These are phyloP conservation scores for Gasterosteus nipponicus DNA, from an alignment of 2,113 vertebrate species.

Conservation along the genomic window DNA sequence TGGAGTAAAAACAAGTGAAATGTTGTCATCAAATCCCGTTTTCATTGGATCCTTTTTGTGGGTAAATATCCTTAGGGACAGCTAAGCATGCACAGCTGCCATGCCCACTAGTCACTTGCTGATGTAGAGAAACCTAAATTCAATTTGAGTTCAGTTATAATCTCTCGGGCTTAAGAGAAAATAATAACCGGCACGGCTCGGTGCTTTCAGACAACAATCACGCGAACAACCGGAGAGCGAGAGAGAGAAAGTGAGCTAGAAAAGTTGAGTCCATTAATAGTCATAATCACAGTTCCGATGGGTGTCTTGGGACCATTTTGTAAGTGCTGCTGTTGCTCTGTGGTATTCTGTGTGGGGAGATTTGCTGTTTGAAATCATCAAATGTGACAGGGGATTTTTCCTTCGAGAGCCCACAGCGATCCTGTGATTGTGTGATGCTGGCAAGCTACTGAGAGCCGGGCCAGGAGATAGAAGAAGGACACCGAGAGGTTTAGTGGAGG, in stretches of 20 bases:
- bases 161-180: conserved; percentile 2
- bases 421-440: conserved; percentile 40
- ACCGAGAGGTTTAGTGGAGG: conserved; percentile 37
- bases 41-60: background rate
- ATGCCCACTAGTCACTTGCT: background rate
- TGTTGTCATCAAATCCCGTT: conserved; percentile 22
- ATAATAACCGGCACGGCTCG: conserved; percentile 26
- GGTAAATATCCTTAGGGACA: conserved; percentile 21
- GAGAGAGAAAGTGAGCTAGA: background rate
- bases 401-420: conserved; percentile 33
- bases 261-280: background rate
- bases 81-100: conserved; percentile 17
- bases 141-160: conserved; percentile 26
- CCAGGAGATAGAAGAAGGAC: conserved; percentile 43
- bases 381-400: conserved; percentile 56
- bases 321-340: conserved; percentile 31
- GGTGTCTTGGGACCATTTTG: conserved; percentile 8
- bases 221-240: conserved; percentile 1
- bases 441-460: conserved; percentile 46
- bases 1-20: conserved; percentile 5
- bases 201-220: conserved; percentile 19
- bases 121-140: conserved; percentile 25
- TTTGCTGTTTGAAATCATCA: conserved; percentile 53
- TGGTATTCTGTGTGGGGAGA: conserved; percentile 20
- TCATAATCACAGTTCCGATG: conserved; percentile 16